These are phyloP conservation scores for Oreortyx pictus DNA, from an alignment of 2,797 vertebrate genomes.

Conservation along the genomic window DNA sequence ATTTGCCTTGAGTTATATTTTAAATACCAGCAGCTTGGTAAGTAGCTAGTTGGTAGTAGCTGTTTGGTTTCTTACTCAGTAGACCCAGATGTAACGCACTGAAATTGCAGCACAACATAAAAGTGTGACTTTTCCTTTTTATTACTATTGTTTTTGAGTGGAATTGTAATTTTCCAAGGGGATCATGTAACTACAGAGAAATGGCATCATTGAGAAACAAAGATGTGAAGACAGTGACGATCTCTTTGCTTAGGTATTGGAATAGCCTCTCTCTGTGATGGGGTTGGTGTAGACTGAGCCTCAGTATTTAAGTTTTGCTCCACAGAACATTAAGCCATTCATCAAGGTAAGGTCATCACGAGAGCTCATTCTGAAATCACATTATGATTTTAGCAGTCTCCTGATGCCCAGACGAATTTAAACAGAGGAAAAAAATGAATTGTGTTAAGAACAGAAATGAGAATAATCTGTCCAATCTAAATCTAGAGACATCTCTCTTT, in stretches of 20 bases:
- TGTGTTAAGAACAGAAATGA: not conserved
- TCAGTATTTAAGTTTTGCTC: not conserved
- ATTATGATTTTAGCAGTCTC: not conserved
- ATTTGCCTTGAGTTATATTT: not conserved
- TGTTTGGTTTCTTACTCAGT: not conserved
- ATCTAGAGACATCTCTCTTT: not conserved
- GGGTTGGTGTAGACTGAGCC: not conserved
- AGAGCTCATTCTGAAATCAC: not conserved
- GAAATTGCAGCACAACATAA: not conserved
- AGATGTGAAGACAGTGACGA: not conserved
- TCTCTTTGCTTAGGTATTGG: not conserved
- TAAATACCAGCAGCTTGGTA: not conserved
- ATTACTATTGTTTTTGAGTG: not conserved
- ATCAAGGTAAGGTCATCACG: not conserved
- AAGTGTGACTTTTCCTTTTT: not conserved
- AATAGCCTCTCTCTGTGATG: not conserved
- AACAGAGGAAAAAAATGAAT: not conserved
- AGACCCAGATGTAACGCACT: not conserved
- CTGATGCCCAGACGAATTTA: not conserved
- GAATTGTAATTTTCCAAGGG: not conserved
- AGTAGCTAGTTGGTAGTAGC: not conserved
- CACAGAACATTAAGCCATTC: not conserved
- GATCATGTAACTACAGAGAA: not conserved
- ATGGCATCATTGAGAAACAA: not conserved
- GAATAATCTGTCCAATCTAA: constrained; percentile 2